Evolutionary conservation across 1,140 invertebrate species (phyloP).

Genomic region (Anastrepha obliqua): DNA sequence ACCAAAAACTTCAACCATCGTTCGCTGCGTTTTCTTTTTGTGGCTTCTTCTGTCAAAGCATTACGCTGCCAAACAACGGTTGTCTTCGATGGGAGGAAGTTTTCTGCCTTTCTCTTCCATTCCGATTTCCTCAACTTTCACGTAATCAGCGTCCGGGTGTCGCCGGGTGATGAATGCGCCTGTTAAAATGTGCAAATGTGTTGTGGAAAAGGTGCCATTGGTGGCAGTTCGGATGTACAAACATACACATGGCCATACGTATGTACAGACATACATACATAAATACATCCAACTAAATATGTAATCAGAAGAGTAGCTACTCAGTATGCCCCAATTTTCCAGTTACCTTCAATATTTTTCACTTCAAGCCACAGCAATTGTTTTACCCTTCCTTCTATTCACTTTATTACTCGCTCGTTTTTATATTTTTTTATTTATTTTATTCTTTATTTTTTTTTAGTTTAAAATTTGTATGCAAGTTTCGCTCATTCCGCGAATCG

Average conservation of each 20-base stretch:
- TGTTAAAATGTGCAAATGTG: neutral
- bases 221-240: neutral
- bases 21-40: neutral
- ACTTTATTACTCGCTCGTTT: neutral
- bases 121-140: neutral
- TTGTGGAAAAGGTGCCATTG: neutral
- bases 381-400: neutral
- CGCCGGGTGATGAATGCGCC: slow-evolving; percentile 5
- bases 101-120: neutral
- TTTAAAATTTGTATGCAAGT: neutral
- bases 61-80: neutral
- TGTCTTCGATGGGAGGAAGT: neutral
- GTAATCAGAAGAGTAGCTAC: neutral
- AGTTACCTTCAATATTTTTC: neutral
- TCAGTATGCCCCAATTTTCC: neutral
- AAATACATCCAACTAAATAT: neutral
- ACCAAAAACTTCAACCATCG: neutral
- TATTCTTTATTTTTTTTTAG: neutral
- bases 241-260: neutral
- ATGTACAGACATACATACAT: no score
- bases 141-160: neutral
- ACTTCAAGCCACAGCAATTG: neutral
- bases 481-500: neutral
- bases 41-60: neutral
- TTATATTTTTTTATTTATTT: neutral